phyloP scores from a whole-genome alignment of 2,888 invertebrate genomes.

The Microplitis manilae region DNA sequence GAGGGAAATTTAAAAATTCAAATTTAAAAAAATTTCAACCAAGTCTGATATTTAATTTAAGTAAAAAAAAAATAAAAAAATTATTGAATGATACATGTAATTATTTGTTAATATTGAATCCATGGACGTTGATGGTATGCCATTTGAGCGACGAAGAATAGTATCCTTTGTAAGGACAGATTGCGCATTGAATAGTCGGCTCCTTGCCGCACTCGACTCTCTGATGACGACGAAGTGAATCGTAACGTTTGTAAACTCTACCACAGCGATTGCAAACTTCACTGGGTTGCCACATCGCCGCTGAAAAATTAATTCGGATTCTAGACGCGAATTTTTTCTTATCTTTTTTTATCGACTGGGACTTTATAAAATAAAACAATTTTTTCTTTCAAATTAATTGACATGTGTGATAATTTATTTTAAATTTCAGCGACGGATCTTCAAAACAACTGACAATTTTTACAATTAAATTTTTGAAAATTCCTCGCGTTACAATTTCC shows the following conservation, averaged over 20 bases:
- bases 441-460: conserved; percentile 16
- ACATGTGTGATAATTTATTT: neutral
- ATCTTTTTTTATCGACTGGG: neutral
- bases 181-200: conserved; percentile 62
- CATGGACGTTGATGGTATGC: too few relatives aligned
- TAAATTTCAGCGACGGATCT: conserved; percentile 37
- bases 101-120: too few relatives aligned
- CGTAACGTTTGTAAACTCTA: conserved; percentile 62
- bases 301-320: too few relatives aligned
- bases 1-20: neutral
- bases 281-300: too few relatives aligned
- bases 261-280: conserved; percentile 60
- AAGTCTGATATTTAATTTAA: too few relatives aligned
- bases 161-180: conserved; percentile 45
- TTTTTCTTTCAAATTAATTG: neutral
- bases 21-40: neutral
- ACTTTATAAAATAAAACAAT: too few relatives aligned
- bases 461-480: conserved; percentile 29
- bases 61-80: too few relatives aligned
- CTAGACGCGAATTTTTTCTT: too few relatives aligned
- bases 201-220: conserved; percentile 66
- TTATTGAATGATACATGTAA: too few relatives aligned
- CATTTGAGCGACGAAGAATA: too few relatives aligned
- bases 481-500: too few relatives aligned
- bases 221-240: conserved; percentile 63